Conservation (phyloP, 2,797 vertebrate species). For the Cryptoblepharus egeriae region DNA sequence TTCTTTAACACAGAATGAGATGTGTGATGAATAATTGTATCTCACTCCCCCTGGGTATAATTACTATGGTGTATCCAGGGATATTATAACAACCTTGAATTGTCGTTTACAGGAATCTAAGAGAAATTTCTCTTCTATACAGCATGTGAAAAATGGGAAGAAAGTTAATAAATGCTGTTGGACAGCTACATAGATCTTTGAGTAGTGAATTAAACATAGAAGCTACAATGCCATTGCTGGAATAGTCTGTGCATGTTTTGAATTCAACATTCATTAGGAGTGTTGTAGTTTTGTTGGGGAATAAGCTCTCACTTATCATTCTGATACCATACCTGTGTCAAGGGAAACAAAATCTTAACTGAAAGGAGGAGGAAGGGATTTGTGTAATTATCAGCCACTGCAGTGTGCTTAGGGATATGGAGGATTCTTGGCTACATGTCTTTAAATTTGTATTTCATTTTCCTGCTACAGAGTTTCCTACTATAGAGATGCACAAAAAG, state of each 20-base stretch:
- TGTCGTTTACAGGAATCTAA: neutral
- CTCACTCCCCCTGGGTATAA: neutral
- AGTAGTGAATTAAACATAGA: conserved; percentile 11
- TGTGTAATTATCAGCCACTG: neutral
- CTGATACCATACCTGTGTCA: neutral
- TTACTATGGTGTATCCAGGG: neutral
- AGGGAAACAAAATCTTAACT: neutral
- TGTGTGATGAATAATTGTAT: neutral
- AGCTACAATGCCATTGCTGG: neutral
- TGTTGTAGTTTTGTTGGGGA: neutral
- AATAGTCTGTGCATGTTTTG: neutral
- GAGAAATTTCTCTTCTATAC: neutral
- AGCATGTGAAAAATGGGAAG: conserved; percentile 14
- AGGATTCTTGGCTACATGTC: neutral
- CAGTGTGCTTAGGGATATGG: neutral
- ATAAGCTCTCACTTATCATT: neutral
- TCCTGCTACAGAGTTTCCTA: neutral
- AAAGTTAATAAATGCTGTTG: conserved; percentile 13
- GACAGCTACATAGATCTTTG: conserved; percentile 4
- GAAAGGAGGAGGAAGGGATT: neutral
- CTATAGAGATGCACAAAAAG: neutral
- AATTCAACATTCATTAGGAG: neutral
- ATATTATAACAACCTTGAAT: neutral
- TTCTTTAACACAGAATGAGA: neutral
- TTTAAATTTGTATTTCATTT: neutral